Conservation (phyloP, 2,797 vertebrate genomes). For the Neomorphus geoffroyi region DNA sequence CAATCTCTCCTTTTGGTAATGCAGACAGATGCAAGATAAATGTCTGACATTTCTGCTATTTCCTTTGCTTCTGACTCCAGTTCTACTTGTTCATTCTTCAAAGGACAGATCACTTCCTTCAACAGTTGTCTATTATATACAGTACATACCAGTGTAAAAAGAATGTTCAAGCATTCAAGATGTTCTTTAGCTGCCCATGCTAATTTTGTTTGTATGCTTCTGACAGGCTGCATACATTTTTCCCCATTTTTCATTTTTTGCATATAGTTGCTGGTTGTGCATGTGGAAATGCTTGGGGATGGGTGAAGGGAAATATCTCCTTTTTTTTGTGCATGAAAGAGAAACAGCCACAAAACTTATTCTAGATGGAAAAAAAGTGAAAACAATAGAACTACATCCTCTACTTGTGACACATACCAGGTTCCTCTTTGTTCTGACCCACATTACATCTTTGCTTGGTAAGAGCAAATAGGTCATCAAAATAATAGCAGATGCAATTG, state of each 20-base stretch:
- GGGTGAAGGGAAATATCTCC: background rate
- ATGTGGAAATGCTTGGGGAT: background rate
- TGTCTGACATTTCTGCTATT: slow-evolving; percentile 15
- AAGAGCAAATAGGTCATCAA: slow-evolving; percentile 4
- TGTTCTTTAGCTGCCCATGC: background rate
- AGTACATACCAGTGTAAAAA: background rate
- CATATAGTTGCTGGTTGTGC: background rate
- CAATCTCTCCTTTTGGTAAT: background rate
- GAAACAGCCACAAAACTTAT: background rate
- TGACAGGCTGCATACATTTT: background rate
- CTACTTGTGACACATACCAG: background rate
- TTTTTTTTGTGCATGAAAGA: background rate
- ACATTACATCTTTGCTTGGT: background rate
- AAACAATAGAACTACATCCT: background rate
- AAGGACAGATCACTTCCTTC: slow-evolving; percentile 15
- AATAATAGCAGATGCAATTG: background rate
- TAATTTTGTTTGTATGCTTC: background rate
- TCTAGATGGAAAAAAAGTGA: background rate
- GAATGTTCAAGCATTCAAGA: background rate
- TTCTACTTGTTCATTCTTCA: slow-evolving; percentile 9
- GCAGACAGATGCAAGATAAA: slow-evolving; percentile 11
- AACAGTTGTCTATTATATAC: background rate
- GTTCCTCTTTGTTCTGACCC: background rate
- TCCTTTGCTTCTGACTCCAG: slow-evolving; percentile 17
- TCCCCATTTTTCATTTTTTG: background rate